Percentiles rank a stretch among this genome's conserved stretches.
Conservation (phyloP, 2,797 vertebrate species). For the Mastacembelus armatus region DNA sequence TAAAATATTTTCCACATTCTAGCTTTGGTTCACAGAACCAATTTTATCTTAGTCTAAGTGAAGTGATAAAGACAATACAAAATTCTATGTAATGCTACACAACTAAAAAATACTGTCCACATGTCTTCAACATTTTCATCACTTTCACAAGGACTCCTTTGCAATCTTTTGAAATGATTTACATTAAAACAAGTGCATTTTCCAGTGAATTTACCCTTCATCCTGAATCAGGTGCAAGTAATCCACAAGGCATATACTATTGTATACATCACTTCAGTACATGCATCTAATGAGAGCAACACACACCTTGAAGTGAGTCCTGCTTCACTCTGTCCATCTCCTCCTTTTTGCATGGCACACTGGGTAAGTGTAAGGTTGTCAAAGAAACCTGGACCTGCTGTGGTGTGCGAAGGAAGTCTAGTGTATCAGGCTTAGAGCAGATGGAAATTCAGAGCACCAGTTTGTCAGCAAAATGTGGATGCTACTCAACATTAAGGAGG, state of each 20-base stretch:
- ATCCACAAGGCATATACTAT: conserved; percentile 55
- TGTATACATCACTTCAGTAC: conserved; percentile 46
- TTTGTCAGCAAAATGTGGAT: conserved; percentile 39
- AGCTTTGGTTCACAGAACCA: conserved; percentile 87
- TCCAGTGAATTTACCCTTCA: conserved; percentile 63
- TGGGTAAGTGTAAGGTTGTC: conserved; percentile 11
- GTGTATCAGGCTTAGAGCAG: conserved; percentile 35
- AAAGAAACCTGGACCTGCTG: conserved; percentile 33
- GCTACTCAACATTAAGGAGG: conserved; percentile 50
- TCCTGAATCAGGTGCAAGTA: conserved; percentile 69
- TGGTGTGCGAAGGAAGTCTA: conserved; percentile 37
- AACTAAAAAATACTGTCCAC: conserved; percentile 62
- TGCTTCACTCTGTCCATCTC: background rate
- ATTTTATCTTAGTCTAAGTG: conserved; percentile 71
- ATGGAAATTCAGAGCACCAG: conserved; percentile 57
- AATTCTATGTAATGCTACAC: conserved; percentile 67
- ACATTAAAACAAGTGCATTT: conserved; percentile 71
- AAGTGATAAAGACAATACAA: conserved; percentile 74
- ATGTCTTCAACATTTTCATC: conserved; percentile 47
- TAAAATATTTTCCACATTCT: conserved; percentile 69
- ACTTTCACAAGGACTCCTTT: conserved; percentile 44
- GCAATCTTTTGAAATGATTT: conserved; percentile 46
- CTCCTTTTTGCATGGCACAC: conserved; percentile 39
- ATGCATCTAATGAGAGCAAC: conserved; percentile 53
- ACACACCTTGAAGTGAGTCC: conserved; percentile 6